Base-by-base conservation (phyloP, 2,797 vertebrate genomes). In the Gallinago solitaria region DNA sequence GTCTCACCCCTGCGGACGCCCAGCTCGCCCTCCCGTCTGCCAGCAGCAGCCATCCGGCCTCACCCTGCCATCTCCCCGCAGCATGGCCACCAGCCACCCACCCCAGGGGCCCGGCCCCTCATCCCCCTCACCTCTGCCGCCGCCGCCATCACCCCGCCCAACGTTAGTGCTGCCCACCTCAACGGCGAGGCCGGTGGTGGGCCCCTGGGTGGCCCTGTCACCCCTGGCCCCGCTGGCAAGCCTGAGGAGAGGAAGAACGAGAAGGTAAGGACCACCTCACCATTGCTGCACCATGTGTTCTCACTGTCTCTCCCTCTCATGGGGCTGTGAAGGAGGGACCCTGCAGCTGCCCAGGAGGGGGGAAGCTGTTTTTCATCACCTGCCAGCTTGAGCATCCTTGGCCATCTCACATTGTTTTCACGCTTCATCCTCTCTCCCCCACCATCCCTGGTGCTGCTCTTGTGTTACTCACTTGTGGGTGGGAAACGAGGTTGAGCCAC, bases 91-190 rank as follows among this genome's bases (percentile, higher is more conserved):
- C 99, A 98, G 69, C 97, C 98, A 3, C 97, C 98, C 0, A 20
- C 97, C 5, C 63, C 95, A 0, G 97, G 96, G 20, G 51, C 95
- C 51, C 97, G 99, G 60, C 98, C 98, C 30, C 97, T 98, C 89
- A 98, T 99, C 73, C 98, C 99, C 5, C 98, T 99, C 79, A 98
- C 98, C 12, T 99, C 99, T 0, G 98, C 99, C 2, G 98, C 99
- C 0, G 98, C 98, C 1, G 99, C 99, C 90, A 98, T 99, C 97
- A 99, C 99, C 0, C 99, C 99, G 5, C 99, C 99, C 57, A 99
- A 99, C 15, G 97, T 99, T 96, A 99, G 97, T 5, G 99, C 99
- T 0, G 98, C 98, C 61, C 98, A 98, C 90, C 98, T 99, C 95
- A 99, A 98, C 1, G 98, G 98, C 19, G 98, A 99, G 75, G 97